phyloP scores from a whole-genome alignment of 2,888 invertebrate species.

The Apantesis nais region DNA sequence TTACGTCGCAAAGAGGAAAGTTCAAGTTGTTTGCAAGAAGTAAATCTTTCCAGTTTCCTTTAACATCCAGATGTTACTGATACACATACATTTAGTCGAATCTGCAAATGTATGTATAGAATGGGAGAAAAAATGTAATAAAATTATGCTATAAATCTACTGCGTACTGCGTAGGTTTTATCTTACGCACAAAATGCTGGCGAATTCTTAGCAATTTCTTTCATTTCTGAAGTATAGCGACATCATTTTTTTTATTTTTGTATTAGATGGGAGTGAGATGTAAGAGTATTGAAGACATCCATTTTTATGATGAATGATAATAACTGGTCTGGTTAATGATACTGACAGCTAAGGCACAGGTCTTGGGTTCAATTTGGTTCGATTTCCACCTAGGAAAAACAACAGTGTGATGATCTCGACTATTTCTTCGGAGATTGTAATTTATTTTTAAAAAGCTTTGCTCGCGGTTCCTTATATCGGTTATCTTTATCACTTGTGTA shows the following conservation, averaged over 20 bases:
- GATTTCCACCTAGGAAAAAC: too few species aligned
- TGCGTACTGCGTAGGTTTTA: neutral
- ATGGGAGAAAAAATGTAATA: constrained; percentile 16
- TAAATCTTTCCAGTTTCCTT: constrained; percentile 8
- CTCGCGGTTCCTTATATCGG: too few species aligned
- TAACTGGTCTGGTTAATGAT: neutral
- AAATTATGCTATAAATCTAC: constrained; percentile 15
- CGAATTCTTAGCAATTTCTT: neutral
- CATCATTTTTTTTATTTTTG: neutral
- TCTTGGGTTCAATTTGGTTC: too few species aligned
- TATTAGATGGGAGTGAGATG: neutral
- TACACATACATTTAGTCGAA: neutral
- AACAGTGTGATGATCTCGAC: too few species aligned
- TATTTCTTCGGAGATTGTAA: too few species aligned
- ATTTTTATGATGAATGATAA: neutral
- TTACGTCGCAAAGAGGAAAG: constrained; percentile 7
- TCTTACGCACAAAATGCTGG: neutral
- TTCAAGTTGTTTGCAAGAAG: constrained; percentile 1
- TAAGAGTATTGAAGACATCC: neutral
- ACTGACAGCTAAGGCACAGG: too few species aligned
- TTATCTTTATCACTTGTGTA: too few species aligned
- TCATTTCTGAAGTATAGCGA: neutral
- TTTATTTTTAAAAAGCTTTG: too few species aligned
- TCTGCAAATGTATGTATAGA: neutral
- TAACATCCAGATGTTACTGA: constrained; percentile 8